Evolutionary conservation across 1,140 invertebrate species (phyloP).

Genomic region (Cephus cinctus): DNA sequence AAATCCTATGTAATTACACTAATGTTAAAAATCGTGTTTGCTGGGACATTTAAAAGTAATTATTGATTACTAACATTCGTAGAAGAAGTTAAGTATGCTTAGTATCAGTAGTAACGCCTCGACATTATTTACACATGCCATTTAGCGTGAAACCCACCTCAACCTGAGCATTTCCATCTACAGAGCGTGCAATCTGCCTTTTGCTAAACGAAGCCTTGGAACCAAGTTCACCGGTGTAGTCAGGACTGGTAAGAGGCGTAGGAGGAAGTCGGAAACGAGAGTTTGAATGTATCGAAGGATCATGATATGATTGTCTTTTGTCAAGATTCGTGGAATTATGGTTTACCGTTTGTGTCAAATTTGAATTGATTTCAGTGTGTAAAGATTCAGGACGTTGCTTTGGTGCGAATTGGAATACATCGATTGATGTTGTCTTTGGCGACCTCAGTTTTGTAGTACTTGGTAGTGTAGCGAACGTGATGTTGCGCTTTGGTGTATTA

Average conservation of each 20-base stretch:
- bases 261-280: slow-evolving; percentile 44
- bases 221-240: slow-evolving; percentile 29
- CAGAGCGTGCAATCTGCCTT: slow-evolving; percentile 55
- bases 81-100: too few species aligned
- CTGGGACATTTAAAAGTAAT: too few species aligned
- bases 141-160: slow-evolving; percentile 52
- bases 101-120: slow-evolving; percentile 13
- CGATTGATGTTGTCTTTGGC: neutral
- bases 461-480: slow-evolving; percentile 39
- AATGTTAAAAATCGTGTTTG: too few species aligned
- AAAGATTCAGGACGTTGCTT: slow-evolving; percentile 5
- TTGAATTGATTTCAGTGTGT: slow-evolving; percentile 31
- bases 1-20: too few species aligned
- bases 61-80: too few species aligned
- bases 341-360: too few species aligned
- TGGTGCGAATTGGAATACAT: slow-evolving; percentile 6
- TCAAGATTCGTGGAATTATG: too few species aligned
- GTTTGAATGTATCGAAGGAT: too few species aligned
- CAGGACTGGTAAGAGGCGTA: slow-evolving; percentile 45
- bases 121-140: slow-evolving; percentile 36
- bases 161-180: slow-evolving; percentile 41
- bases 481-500: slow-evolving; percentile 30
- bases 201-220: slow-evolving; percentile 38
- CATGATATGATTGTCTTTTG: too few species aligned
- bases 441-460: too few species aligned